Conservation (phyloP, 1,140 invertebrate genomes). For the Sminthurinus signatus region DNA sequence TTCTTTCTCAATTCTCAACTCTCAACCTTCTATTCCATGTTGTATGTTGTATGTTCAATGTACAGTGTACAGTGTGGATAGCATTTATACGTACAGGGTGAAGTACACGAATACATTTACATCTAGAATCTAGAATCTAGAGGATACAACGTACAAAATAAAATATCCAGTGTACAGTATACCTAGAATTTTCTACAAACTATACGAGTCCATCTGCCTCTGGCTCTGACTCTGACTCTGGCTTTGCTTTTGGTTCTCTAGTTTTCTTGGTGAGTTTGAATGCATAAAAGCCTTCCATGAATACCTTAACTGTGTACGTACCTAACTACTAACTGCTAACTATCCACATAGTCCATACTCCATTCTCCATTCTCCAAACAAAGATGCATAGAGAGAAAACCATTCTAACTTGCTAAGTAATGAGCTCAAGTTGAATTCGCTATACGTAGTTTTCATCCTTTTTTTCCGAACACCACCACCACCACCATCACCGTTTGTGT, state of each 20-base stretch:
- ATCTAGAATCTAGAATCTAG: no score
- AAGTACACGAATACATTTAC: no score
- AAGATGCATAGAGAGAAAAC: background rate
- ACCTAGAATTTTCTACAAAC: background rate
- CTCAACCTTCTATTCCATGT: no score
- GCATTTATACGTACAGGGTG: no score
- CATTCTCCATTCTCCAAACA: background rate
- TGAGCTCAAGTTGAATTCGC: constrained; percentile 2
- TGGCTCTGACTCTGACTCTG: background rate
- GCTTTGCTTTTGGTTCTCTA: background rate
- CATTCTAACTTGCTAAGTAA: constrained; percentile 2
- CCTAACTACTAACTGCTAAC: background rate
- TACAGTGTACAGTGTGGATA: no score
- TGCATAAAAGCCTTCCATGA: background rate
- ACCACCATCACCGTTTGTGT: no score
- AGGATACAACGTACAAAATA: background rate
- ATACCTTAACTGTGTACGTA: background rate
- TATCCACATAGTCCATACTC: background rate
- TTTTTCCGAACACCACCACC: background rate
- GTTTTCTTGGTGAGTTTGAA: background rate
- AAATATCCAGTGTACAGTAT: no score
- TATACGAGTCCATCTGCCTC: background rate
- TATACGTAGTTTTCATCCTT: background rate
- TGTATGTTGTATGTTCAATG: no score
- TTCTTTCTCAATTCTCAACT: no score